Evolutionary conservation across 2,888 invertebrate genomes (phyloP), one percentile per base, ranked within the genome.

Genomic region (Sialis fuliginosa): DNA sequence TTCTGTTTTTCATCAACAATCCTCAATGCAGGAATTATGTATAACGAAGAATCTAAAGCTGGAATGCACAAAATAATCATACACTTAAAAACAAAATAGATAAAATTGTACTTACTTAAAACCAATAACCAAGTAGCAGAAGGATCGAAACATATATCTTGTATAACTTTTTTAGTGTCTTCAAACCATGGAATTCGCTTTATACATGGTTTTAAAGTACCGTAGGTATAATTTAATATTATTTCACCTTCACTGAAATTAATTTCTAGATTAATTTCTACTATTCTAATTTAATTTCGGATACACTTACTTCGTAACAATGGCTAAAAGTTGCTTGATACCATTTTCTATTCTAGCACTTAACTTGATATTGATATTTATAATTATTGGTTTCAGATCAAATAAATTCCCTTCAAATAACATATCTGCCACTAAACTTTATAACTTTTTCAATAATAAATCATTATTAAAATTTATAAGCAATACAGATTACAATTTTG

Each of bases 111-210:
- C 59, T 70, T 71, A 63, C 75, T 74, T 49, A 75, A 66, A 52
- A 78, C 70, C 30, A 85, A 65, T 31, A 84, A 66, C 84, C 85
- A 85, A 39, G 79, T 77, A 47, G 87, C 88, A 49, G 80, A 75
- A 1, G 86, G 83, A 66, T 89, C 87, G 64, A 90, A 89, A 62
- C 87, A 86, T 61, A 88, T 69, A 58, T 79, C 79, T 59, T 79
- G 72, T 48, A 81, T 72, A 35, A 66, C 48, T 55, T 65, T 65
- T 43, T 57, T 55, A 35, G 57, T 57, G 48, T 64, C 64, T 10
- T 57, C 58, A 48, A 62, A 59, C 66, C 66, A 66, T 45, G 64
- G 62, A 43, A 66, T 57, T 51, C 60, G 56, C 54, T 60, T 65
- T 34, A 65, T 48, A 40, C 64, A 59, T 31, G 64, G 58, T 10